Conservation (phyloP, 2,113 vertebrate species). For the Scolopax mira region DNA sequence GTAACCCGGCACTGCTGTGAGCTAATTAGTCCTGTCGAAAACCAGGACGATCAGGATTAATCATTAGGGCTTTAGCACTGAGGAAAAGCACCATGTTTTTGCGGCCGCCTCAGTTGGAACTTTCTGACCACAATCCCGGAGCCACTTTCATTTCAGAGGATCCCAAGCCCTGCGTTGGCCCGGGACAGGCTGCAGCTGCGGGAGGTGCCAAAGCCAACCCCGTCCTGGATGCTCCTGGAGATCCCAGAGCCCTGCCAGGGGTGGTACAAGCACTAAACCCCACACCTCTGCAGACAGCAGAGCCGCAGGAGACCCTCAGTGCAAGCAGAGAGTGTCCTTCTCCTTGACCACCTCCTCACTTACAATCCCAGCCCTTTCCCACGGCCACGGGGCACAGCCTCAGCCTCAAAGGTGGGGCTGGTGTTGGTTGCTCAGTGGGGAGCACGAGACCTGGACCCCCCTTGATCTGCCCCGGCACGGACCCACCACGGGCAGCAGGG, state of each 20-base stretch:
- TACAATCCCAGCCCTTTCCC: background rate
- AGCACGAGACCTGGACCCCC: too few relatives aligned
- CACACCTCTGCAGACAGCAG: fast-evolving
- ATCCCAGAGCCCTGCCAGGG: background rate
- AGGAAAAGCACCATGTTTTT: background rate
- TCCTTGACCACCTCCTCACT: background rate
- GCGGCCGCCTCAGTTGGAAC: background rate
- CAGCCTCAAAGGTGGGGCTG: background rate
- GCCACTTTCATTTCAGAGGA: fast-evolving
- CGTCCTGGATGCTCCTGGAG: background rate
- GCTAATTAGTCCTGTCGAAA: background rate
- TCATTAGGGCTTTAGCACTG: background rate
- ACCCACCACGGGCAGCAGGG: fast-evolving
- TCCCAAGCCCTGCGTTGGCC: background rate
- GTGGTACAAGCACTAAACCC: background rate
- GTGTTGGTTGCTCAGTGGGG: too few relatives aligned
- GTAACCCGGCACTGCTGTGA: background rate
- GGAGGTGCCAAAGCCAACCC: background rate
- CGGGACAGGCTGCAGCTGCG: background rate
- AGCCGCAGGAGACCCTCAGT: background rate
- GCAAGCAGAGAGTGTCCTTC: background rate
- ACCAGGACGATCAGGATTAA: background rate
- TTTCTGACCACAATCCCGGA: background rate
- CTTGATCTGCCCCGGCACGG: background rate
- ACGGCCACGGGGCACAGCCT: background rate